Evolutionary conservation across 2,888 invertebrate genomes (phyloP).

Genomic region (Iphiclides podalirius): DNA sequence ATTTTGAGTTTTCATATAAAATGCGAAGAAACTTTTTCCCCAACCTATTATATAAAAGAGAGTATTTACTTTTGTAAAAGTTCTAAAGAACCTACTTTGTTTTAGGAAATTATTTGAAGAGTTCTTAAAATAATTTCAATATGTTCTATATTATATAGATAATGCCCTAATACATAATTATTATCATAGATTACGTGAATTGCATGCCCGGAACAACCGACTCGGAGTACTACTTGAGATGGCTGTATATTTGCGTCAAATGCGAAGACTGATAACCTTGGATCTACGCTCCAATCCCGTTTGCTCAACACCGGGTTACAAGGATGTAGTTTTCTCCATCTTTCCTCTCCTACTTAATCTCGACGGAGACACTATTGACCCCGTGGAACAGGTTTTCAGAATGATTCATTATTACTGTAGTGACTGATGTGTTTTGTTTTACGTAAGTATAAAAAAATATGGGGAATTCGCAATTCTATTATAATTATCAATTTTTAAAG

Average conservation of each 20-base stretch:
- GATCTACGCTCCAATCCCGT: constrained; percentile 67
- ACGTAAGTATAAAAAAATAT: no score
- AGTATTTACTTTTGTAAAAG: no score
- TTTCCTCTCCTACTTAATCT: constrained; percentile 54
- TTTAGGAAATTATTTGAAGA: no score
- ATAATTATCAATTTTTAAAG: no score
- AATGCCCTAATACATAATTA: not conserved
- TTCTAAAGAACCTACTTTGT: no score
- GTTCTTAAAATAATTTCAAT: no score
- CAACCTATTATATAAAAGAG: no score
- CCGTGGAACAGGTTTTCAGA: constrained; percentile 49
- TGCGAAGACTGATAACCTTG: constrained; percentile 50
- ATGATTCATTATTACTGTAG: not conserved
- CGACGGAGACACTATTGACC: constrained; percentile 54
- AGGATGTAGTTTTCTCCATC: constrained; percentile 57
- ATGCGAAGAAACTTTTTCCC: no score
- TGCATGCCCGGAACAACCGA: constrained; percentile 61
- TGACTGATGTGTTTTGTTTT: no score
- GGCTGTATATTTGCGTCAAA: constrained; percentile 62
- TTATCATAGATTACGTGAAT: constrained; percentile 54
- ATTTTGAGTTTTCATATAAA: no score
- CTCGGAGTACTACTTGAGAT: constrained; percentile 55
- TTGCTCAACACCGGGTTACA: constrained; percentile 54
- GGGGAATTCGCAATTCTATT: no score
- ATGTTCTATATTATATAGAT: no score